phyloP scores from a whole-genome alignment of 2,113 vertebrate species.

The Tachycineta bicolor region DNA sequence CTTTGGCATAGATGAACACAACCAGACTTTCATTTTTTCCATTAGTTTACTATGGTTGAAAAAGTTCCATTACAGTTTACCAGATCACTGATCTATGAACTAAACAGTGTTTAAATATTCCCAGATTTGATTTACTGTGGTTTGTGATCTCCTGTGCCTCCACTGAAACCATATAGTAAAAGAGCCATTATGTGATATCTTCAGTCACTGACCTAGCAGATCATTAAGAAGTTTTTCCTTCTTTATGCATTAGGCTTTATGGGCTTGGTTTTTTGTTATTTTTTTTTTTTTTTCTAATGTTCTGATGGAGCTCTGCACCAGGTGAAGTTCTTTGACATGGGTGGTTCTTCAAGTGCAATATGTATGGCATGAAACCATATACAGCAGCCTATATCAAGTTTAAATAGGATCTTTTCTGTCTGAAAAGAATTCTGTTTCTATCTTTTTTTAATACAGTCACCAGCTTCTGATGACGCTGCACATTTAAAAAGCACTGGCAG shows the following conservation, averaged over 20 bases:
- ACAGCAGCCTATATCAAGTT: not conserved
- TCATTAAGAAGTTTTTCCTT: slow-evolving; percentile 38
- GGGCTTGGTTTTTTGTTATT: not conserved
- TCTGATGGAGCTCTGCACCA: not conserved
- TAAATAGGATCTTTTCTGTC: not conserved
- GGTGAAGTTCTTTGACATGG: not conserved
- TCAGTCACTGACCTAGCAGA: slow-evolving; percentile 52
- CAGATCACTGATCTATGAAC: slow-evolving; percentile 62
- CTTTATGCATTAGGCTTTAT: not conserved
- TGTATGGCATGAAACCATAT: not conserved
- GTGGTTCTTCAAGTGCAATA: not conserved
- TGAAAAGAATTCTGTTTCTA: not conserved
- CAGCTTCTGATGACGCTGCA: not conserved
- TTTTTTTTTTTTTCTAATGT: not conserved
- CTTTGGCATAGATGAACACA: slow-evolving; percentile 27
- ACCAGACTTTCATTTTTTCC: slow-evolving; percentile 49
- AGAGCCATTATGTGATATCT: slow-evolving; percentile 37
- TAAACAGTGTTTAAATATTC: slow-evolving; percentile 67
- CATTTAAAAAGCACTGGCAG: not conserved
- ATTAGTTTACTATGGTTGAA: slow-evolving; percentile 27
- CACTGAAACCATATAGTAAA: slow-evolving; percentile 23
- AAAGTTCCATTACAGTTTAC: slow-evolving; percentile 62
- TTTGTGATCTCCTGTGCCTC: slow-evolving; percentile 26
- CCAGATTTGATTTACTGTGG: slow-evolving; percentile 50
- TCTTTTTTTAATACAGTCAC: not conserved